Base-by-base conservation (phyloP, 2,113 vertebrate species). In the Leptobrachium leishanense region DNA sequence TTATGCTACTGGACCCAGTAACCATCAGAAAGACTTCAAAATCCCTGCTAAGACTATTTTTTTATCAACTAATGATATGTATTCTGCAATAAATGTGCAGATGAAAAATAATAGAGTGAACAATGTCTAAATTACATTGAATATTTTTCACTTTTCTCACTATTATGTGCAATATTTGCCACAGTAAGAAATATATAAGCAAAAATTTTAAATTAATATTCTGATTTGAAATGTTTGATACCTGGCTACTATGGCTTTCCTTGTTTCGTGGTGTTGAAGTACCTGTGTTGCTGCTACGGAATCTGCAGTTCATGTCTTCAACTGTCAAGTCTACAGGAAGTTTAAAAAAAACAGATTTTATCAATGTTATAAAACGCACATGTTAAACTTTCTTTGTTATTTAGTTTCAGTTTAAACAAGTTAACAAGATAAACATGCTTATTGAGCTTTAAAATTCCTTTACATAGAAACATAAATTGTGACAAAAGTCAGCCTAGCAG, bases 201-300 rank as follows among this genome's bases (percentile, higher is more conserved):
- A 13, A 64, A 64, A 31, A 31, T 31, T 31, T 31, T 31, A 64
- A 20, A 64, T 20, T 62, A 12, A 62, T 20, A 62, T 62, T 4
- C 5, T 15, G 20, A 62, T 62, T 15, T 12, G 13, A 3, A 12
- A 62, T 62, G 57, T 12, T 7, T 3, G 57, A 92, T 92, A 98
- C 97, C 97, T 98, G 96, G 82, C 88, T 95, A 11, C 94, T 94
- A 86, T 96, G 95, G 73, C 92, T 94, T 86, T 96, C 97, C 86
- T 94, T 90, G 46, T 94, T 95, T 82, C 94, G 94, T 90, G 94
- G 94, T 77, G 93, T 84, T 0, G 94, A 86, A 20, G 87, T 88
- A 2, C 90, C 83, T 0, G 74, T 83, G 82, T 84, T 89, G 76
- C 90, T 90, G 72, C 87, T 86, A 6, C 93, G 92, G 73, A 93